Evolutionary conservation across 2,888 invertebrate genomes (phyloP).

Genomic region (Eupithecia exiguata): DNA sequence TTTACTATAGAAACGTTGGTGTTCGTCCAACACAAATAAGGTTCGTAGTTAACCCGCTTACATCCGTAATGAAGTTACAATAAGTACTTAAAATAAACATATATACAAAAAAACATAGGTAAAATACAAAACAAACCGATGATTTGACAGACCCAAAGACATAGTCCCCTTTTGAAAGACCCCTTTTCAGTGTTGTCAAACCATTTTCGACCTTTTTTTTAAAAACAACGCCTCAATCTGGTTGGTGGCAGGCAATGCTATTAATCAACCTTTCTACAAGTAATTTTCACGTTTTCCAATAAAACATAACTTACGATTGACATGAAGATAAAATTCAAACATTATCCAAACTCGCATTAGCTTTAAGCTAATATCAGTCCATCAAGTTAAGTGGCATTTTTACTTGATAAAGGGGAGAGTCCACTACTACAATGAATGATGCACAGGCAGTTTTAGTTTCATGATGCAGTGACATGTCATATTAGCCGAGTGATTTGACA

Average conservation of each 20-base stretch:
- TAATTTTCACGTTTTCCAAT: conserved; percentile 10
- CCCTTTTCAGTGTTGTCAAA: too few species aligned
- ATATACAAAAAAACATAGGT: too few species aligned
- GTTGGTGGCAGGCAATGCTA: not conserved
- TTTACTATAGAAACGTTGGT: too few species aligned
- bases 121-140: too few species aligned
- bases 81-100: too few species aligned
- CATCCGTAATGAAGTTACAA: too few species aligned
- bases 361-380: conserved; percentile 42
- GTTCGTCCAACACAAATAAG: too few species aligned
- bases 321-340: conserved; percentile 33
- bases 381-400: conserved; percentile 53
- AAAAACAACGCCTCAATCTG: not conserved
- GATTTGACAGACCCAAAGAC: too few species aligned
- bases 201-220: too few species aligned
- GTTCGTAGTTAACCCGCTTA: too few species aligned
- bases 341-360: conserved; percentile 37
- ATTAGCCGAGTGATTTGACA: not conserved
- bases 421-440: not conserved
- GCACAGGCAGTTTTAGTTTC: not conserved
- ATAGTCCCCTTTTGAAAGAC: too few species aligned
- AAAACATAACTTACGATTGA: conserved; percentile 30
- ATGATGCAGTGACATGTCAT: not conserved
- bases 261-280: not conserved
- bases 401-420: conserved; percentile 5